phyloP scores from a whole-genome alignment of 2,113 vertebrate genomes.

The Periophthalmodon schlosseri region DNA sequence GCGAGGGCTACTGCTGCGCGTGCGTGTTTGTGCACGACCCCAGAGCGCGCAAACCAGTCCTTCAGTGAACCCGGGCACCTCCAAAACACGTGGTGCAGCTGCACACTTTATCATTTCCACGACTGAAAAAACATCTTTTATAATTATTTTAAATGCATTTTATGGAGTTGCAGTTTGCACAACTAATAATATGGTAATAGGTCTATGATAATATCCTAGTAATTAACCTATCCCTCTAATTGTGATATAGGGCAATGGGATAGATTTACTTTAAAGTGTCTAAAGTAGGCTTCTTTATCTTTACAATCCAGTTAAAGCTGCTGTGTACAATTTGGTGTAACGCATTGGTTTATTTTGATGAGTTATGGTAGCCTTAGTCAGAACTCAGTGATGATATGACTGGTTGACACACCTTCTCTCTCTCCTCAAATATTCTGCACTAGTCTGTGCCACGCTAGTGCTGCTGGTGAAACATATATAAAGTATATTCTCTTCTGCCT shows the following conservation, averaged over 20 bases:
- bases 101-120: neutral
- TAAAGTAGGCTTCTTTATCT: neutral
- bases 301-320: neutral
- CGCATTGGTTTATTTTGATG: neutral
- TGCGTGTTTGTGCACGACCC: neutral
- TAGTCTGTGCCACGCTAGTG: constrained; percentile 51
- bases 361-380: neutral
- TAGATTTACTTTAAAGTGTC: too few species aligned
- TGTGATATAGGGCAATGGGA: too few species aligned
- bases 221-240: too few species aligned
- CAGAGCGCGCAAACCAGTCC: neutral
- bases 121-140: neutral
- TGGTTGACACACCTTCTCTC: neutral
- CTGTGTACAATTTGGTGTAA: neutral
- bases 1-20: neutral
- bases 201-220: too few species aligned
- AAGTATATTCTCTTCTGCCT: constrained; percentile 78
- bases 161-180: neutral
- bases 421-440: constrained; percentile 62
- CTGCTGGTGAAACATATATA: constrained; percentile 78
- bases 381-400: neutral
- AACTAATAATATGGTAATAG: neutral
- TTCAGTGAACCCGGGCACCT: neutral
- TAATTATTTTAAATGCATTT: neutral
- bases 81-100: neutral